Evolutionary conservation across 2,888 invertebrate species (phyloP).

Genomic region (Lycaena phlaeas): DNA sequence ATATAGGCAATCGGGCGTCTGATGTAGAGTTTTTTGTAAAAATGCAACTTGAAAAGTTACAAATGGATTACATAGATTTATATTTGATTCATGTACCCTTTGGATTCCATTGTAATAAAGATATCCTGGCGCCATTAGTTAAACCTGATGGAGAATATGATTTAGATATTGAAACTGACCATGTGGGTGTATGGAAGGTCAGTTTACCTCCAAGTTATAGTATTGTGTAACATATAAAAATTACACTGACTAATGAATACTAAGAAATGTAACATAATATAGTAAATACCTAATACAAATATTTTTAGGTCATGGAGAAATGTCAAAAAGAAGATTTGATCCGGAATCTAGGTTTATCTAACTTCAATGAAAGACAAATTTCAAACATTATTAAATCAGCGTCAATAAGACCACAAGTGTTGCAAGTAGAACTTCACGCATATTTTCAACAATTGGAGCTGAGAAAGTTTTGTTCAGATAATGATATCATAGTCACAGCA

Average conservation of each 20-base stretch:
- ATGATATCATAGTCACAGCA: slow-evolving; percentile 78
- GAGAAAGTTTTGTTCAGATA: slow-evolving; percentile 72
- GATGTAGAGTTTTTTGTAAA: slow-evolving; percentile 78
- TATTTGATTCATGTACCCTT: slow-evolving; percentile 86
- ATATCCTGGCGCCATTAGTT: slow-evolving; percentile 65
- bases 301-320: slow-evolving; percentile 77
- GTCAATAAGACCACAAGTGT: slow-evolving; percentile 78
- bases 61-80: slow-evolving; percentile 81
- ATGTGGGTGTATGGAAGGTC: slow-evolving; percentile 81
- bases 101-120: slow-evolving; percentile 72
- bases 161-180: slow-evolving; percentile 76
- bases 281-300: too few species aligned
- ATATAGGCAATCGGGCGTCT: slow-evolving; percentile 77
- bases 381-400: slow-evolving; percentile 72
- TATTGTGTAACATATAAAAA: too few species aligned
- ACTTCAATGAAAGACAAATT: slow-evolving; percentile 82
- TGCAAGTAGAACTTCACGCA: slow-evolving; percentile 84
- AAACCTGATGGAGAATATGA: slow-evolving; percentile 74
- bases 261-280: too few species aligned
- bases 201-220: background rate
- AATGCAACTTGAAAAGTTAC: slow-evolving; percentile 75
- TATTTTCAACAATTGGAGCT: slow-evolving; percentile 81
- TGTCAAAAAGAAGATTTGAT: slow-evolving; percentile 76
- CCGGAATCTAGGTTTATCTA: slow-evolving; percentile 85
- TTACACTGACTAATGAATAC: too few species aligned